phyloP scores from a whole-genome alignment of 2,888 invertebrate species.

The Clunio marinus region DNA sequence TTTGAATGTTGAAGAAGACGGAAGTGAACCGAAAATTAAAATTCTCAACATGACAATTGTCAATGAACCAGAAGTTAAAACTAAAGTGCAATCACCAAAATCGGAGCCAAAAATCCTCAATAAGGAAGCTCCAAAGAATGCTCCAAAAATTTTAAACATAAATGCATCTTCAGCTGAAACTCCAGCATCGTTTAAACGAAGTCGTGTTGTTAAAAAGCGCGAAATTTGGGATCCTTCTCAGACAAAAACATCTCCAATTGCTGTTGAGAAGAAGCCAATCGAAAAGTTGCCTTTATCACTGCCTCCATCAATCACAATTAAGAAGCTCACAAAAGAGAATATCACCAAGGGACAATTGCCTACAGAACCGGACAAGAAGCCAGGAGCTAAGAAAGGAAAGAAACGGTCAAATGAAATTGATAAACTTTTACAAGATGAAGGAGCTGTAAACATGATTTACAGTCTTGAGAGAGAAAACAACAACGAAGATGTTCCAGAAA shows the following conservation, averaged over 20 bases:
- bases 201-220: conserved; percentile 65
- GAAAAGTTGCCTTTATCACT: conserved; percentile 23
- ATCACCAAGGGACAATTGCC: conserved; percentile 44
- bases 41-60: conserved; percentile 17
- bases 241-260: conserved; percentile 45
- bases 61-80: conserved; percentile 9
- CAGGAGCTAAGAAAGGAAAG: conserved; percentile 48
- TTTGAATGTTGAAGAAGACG: background rate
- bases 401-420: conserved; percentile 70
- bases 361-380: conserved; percentile 38
- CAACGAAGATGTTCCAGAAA: conserved; percentile 46
- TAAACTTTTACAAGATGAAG: conserved; percentile 74
- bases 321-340: conserved; percentile 40
- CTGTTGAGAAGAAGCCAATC: background rate
- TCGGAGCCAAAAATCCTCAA: conserved; percentile 31
- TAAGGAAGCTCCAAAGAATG: conserved; percentile 25
- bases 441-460: conserved; percentile 80
- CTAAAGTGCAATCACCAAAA: background rate
- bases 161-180: conserved; percentile 38
- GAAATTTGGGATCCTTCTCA: conserved; percentile 65
- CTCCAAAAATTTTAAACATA: conserved; percentile 34
- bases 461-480: conserved; percentile 59
- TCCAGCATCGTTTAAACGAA: conserved; percentile 46
- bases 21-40: background rate
- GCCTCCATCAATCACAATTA: conserved; percentile 33